These are phyloP conservation scores for Schizotus pectinicornis DNA, from an alignment of 2,888 invertebrate genomes.

Conservation along the genomic window DNA sequence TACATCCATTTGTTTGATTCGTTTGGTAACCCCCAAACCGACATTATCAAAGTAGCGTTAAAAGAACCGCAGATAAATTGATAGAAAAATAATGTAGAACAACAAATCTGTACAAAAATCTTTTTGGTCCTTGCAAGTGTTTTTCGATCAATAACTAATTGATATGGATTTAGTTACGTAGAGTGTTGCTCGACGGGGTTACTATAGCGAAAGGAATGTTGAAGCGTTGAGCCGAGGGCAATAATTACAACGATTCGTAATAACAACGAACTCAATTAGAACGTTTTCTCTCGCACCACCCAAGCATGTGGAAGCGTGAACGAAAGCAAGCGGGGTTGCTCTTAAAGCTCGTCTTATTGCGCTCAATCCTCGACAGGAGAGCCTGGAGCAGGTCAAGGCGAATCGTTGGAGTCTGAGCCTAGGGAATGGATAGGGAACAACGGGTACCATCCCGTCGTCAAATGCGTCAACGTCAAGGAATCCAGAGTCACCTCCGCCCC, in stretches of 20 bases:
- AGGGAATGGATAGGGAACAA: constrained; percentile 86
- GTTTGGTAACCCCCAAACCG: constrained; percentile 20
- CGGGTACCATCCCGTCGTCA: constrained; percentile 90
- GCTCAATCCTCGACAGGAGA: constrained; percentile 37
- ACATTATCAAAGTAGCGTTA: constrained; percentile 5
- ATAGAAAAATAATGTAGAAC: constrained; percentile 30
- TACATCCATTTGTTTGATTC: constrained; percentile 24
- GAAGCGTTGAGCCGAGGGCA: constrained; percentile 1
- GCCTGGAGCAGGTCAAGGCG: constrained; percentile 54
- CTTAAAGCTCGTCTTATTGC: constrained; percentile 22
- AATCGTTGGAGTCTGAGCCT: constrained; percentile 68
- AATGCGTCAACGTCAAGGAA: constrained; percentile 77
- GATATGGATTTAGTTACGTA: constrained; percentile 32
- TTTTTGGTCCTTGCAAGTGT: constrained; percentile 36
- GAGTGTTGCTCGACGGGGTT: background rate
- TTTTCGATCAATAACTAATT: constrained; percentile 27
- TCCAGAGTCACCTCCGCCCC: constrained; percentile 78
- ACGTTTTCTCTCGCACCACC: constrained; percentile 21
- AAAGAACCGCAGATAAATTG: constrained; percentile 22
- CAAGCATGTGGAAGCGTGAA: constrained; percentile 8
- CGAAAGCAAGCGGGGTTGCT: constrained; percentile 12
- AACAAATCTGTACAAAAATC: constrained; percentile 37
- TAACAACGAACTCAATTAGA: constrained; percentile 16
- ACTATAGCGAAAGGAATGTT: constrained; percentile 9
- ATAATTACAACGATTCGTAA: constrained; percentile 13